Conservation (phyloP, 2,113 vertebrate species). For the Tursiops truncatus region DNA sequence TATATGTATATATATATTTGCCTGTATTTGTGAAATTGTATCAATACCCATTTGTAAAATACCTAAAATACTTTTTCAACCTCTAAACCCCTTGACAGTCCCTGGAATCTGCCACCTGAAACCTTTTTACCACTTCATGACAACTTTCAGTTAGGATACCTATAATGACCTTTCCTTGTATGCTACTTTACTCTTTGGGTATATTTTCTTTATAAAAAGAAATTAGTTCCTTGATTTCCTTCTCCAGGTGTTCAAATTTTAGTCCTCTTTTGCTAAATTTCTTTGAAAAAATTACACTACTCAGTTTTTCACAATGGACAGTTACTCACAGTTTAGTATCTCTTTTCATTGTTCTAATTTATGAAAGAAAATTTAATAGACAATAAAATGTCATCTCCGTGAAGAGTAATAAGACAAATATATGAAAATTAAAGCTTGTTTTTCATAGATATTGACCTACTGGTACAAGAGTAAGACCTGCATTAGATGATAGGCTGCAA, state of each 20-base stretch:
- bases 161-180: background rate
- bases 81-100: background rate
- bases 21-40: constrained; percentile 32
- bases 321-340: background rate
- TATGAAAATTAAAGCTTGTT: background rate
- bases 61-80: constrained; percentile 18
- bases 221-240: background rate
- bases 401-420: background rate
- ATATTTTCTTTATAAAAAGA: constrained; percentile 49
- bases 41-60: background rate
- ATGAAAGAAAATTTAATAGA: constrained; percentile 32
- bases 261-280: background rate
- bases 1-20: background rate
- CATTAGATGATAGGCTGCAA: constrained; percentile 64
- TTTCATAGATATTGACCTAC: constrained; percentile 75
- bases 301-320: constrained; percentile 21
- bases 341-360: constrained; percentile 25
- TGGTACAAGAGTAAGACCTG: constrained; percentile 75
- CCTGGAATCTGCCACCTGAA: background rate
- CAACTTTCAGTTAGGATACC: background rate
- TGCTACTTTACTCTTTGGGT: constrained; percentile 8
- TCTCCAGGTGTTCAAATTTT: constrained; percentile 14
- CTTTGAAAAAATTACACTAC: background rate
- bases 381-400: background rate
- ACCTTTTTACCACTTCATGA: background rate